Evolutionary conservation across 2,888 invertebrate genomes (phyloP).

Genomic region (Brachypterus glaber): DNA sequence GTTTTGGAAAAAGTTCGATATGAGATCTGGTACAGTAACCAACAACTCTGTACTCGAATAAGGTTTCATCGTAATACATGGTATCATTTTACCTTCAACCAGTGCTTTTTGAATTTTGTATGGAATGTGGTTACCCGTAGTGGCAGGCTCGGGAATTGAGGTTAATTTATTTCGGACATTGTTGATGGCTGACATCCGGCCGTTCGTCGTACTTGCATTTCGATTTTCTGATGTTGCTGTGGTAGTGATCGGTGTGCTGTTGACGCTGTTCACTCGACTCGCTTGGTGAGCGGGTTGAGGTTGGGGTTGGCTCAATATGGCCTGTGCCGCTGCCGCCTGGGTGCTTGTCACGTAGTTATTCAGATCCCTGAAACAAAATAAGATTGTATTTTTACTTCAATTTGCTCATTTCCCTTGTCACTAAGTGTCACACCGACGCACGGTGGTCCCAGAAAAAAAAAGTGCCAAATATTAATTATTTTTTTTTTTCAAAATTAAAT

Average conservation of each 20-base stretch:
- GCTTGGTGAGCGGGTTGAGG: conserved; percentile 40
- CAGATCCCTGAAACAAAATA: conserved; percentile 26
- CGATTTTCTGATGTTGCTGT: conserved; percentile 29
- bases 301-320: conserved; percentile 38
- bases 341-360: conserved; percentile 29
- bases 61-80: conserved; percentile 80
- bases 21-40: conserved; percentile 74
- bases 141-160: conserved; percentile 59
- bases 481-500: too few relatives aligned
- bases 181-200: conserved; percentile 10
- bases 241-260: too few relatives aligned
- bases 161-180: conserved; percentile 51
- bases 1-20: conserved; percentile 70
- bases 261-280: conserved; percentile 24
- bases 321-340: conserved; percentile 24
- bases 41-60: conserved; percentile 71
- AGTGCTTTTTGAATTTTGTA: conserved; percentile 69
- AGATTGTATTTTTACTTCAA: too few relatives aligned
- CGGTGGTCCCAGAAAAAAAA: too few relatives aligned
- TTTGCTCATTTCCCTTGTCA: too few relatives aligned
- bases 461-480: too few relatives aligned
- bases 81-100: conserved; percentile 72
- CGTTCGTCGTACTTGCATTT: conserved; percentile 17
- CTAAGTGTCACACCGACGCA: too few relatives aligned
- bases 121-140: conserved; percentile 58